Base-by-base conservation (phyloP, 2,797 vertebrate species). In the Gymnothorax reevesii region DNA sequence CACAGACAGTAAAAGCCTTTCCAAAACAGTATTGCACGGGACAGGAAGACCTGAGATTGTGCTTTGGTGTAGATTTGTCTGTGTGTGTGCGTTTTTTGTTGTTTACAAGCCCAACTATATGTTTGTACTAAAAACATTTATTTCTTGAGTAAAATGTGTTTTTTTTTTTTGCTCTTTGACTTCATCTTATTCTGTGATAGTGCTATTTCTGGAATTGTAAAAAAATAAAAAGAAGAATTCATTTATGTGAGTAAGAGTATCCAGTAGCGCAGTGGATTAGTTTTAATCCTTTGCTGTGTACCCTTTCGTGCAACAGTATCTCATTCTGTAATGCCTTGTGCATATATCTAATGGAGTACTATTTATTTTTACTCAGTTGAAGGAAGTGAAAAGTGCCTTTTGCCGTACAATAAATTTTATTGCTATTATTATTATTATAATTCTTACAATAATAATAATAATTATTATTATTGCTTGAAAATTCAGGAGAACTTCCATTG, bases 1-100 rank as follows among this genome's bases (percentile, higher is more conserved):
- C 77, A 54, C 83, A 87, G 87, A 82, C 57, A 57, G 54, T 84
- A 17, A 87, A 59, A 87, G 75, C 75, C 57, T 84, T 80, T 85
- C 59, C 20, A 52, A 84, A 77, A 60, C 83, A 25, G n/a, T n/a
- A 54, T n/a, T 20, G n/a, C 77, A 80, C 77, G 12, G 17, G 52
- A n/a, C 17, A n/a, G 52, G 10, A 80, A 80, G n/a, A 17, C 77
- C 20, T 80, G 49, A 80, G n/a, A 54, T n/a, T 6, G 20, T 0
- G 33, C 17, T n/a, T 80, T 42, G 22, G 75, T 54, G 75, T 79
- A 49, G 4, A 13, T 54, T 42, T 77, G 33, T 79, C 42, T 73
- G 71, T 73, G 71, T 15, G 25, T 42, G 25, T 73, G 25, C 33
- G 6, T 27, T 25, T 42, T 25, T 79, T 79, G 3, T 79, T 20